Evolutionary conservation across 2,888 invertebrate genomes (phyloP).

Genomic region (Acleris literana): DNA sequence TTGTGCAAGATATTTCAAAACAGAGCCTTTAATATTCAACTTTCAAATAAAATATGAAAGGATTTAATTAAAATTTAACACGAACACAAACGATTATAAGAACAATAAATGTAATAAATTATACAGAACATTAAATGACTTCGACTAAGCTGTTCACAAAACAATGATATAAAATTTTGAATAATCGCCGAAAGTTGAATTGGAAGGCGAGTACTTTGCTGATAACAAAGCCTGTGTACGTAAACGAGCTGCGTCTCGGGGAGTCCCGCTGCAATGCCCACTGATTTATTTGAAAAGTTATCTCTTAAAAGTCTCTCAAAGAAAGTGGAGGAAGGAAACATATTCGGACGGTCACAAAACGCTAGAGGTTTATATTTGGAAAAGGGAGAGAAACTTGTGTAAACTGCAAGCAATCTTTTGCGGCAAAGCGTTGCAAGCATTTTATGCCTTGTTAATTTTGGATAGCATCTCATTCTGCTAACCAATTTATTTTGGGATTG

Average conservation of each 20-base stretch:
- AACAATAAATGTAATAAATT: conserved; percentile 25
- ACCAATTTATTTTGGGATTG: not conserved
- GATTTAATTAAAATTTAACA: no score
- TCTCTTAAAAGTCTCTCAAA: conserved; percentile 58
- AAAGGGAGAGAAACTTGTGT: conserved; percentile 46
- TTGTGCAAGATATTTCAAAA: no score
- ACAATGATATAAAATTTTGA: conserved; percentile 61
- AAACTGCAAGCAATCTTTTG: conserved; percentile 37
- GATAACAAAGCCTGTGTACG: conserved; percentile 67
- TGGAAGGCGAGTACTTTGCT: conserved; percentile 48
- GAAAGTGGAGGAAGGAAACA: conserved; percentile 54
- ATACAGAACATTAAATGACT: conserved; percentile 19
- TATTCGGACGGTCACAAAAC: conserved; percentile 61
- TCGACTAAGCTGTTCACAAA: conserved; percentile 43
- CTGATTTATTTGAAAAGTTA: conserved; percentile 78
- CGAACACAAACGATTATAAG: not conserved
- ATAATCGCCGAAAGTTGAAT: conserved; percentile 59
- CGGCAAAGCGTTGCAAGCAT: conserved; percentile 29
- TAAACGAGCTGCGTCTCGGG: conserved; percentile 49
- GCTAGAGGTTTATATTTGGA: conserved; percentile 44
- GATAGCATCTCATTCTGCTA: not conserved
- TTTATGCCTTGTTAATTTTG: not conserved
- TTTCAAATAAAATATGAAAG: no score
- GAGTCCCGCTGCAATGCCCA: conserved; percentile 60
- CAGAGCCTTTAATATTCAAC: no score